A percentile compares a stretch with the other conserved stretches of the same genome.
Conservation (phyloP, 2,113 vertebrate species). For the Terrapene triunguis region DNA sequence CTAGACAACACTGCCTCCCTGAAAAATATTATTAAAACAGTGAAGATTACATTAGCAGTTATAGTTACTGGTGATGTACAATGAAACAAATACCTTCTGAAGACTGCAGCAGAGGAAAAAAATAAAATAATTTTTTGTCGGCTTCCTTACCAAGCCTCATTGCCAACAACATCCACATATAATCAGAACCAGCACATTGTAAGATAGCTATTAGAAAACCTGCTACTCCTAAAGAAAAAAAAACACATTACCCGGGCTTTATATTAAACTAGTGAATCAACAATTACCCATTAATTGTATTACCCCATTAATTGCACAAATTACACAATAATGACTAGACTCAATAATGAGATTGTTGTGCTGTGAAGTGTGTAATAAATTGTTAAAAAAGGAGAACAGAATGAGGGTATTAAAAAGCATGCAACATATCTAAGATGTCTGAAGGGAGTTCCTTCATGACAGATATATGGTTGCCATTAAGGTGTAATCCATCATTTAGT, state of each 20-base stretch:
- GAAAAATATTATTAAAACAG: background rate
- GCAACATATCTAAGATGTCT: background rate
- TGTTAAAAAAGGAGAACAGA: slow-evolving; percentile 6
- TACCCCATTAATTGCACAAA: background rate
- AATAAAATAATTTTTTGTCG: background rate
- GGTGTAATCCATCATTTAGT: background rate
- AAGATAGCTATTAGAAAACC: background rate
- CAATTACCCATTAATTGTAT: background rate
- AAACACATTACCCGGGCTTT: background rate
- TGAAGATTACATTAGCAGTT: background rate
- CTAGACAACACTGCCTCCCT: background rate
- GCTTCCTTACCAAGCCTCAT: background rate
- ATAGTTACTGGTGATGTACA: background rate
- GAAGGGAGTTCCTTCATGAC: background rate
- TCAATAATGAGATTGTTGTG: background rate
- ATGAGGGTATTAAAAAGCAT: background rate
- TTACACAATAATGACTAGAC: background rate
- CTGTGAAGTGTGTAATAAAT: background rate
- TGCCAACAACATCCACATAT: background rate
- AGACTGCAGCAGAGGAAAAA: background rate
- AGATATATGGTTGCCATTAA: background rate
- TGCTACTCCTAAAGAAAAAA: background rate
- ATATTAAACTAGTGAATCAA: background rate
- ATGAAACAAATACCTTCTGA: background rate
- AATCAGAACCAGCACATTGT: background rate